Base-by-base conservation (phyloP, 2,797 vertebrate species). In the Anableps anableps region DNA sequence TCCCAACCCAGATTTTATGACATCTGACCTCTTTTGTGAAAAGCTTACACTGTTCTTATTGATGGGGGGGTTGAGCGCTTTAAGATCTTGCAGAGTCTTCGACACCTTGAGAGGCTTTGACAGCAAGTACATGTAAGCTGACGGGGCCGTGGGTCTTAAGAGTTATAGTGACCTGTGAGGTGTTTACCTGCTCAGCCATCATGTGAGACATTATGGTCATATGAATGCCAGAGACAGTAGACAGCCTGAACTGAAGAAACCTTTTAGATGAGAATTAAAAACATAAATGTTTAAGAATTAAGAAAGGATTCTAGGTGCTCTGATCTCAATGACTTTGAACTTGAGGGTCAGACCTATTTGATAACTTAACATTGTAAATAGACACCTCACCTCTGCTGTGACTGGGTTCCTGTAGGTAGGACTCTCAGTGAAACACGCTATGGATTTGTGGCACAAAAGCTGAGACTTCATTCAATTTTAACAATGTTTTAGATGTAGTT, bases 381-480 rank as follows among this genome's bases (percentile, higher is more conserved):
- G 38, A 43, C 5, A n/a, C 51, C 73, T 72, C 34, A 14, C 10
- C 23, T 21, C 2, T 47, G n/a, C 62, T 78, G 43, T 75, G 60
- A 84, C 51, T 86, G 81, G 75, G 21, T 74, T 79, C 83, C 89
- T 84, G 85, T 78, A 77, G 50, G 29, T 74, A 34, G 72, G 85
- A 75, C 78, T 85, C 50, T 71, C 76, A 80, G 64, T 86, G 81
- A 87, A 82, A 85, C 73, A 43, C 77, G 47, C 45, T 80, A 76
- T 75, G 83, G 8, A 80, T 83, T 76, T 78, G 31, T 81, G 60
- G 43, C 50, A 68, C 34, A 58, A 76, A 80, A 51, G 82, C 41
- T 80, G 77, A 82, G 80, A 78, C 58, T 85, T 91, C 78, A 87
- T 91, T 90, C 86, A 85, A 86, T 82, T 80, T 31, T 29, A 47